phyloP scores from a whole-genome alignment of 2,113 vertebrate genomes.

The Eulemur macaco region DNA sequence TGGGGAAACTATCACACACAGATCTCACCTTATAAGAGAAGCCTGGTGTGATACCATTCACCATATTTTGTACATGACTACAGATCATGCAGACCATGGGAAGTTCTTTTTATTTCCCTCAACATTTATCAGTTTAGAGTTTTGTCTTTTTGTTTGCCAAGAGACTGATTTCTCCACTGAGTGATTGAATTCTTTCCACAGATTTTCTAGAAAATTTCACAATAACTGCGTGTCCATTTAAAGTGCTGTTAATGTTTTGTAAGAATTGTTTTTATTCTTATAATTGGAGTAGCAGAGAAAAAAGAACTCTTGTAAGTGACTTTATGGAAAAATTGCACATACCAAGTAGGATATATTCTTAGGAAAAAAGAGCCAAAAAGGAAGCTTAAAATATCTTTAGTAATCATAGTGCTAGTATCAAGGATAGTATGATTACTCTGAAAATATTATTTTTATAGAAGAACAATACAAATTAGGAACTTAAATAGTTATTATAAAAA shows the following conservation, averaged over 20 bases:
- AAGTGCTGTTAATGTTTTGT: conserved; percentile 87
- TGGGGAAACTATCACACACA: conserved; percentile 93
- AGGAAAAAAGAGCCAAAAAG: background rate
- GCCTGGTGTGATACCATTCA: conserved; percentile 91
- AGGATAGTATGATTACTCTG: background rate
- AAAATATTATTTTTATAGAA: background rate
- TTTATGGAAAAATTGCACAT: background rate
- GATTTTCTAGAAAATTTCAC: conserved; percentile 90
- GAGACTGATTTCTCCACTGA: conserved; percentile 92
- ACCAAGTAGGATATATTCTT: background rate
- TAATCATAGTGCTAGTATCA: background rate
- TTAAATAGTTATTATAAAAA: background rate
- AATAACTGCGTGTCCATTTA: conserved; percentile 91
- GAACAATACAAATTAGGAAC: background rate
- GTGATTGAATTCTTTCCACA: conserved; percentile 92
- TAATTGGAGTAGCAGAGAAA: background rate
- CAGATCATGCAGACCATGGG: conserved; percentile 93
- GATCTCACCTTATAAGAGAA: conserved; percentile 94
- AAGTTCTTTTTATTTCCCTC: conserved; percentile 94
- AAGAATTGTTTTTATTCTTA: conserved; percentile 78
- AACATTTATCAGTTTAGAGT: conserved; percentile 94
- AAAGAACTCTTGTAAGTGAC: background rate
- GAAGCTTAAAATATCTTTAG: background rate
- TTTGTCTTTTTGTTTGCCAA: conserved; percentile 90
- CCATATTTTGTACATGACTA: conserved; percentile 94